Base-by-base conservation (phyloP, 2,888 invertebrate genomes). In the Catocala sponsa region DNA sequence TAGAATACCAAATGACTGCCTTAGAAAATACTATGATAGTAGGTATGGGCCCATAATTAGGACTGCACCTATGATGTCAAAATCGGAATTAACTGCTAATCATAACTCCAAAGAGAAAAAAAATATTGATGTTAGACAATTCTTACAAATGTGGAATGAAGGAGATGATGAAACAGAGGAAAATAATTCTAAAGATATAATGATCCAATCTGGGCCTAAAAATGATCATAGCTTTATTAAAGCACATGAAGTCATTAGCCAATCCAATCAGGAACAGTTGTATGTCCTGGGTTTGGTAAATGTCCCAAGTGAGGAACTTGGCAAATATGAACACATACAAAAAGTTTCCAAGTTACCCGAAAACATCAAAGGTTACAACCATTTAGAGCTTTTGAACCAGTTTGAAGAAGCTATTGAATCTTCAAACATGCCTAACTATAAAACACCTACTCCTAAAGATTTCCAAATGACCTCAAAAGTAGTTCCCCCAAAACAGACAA, bases 91-190 rank as follows among this genome's bases (percentile, higher is more conserved):
- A 57, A 82, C 76, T 71, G 44, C 72, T 47, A 74, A 70, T 61
- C 71, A 64, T 62, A 79, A 74, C 72, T 74, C 85, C 13, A 89
- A 87, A 80, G 84, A 86, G 43, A 92, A 87, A 72, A 90, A 90
- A 68, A 82, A 84, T 70, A 86, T 94, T 70, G 76, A 94, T 88
- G 90, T 95, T 5, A 86, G 94, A 68, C 94, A 95, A 74, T 95
- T 92, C 83, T 81, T 94, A 51, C 90, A 92, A 88, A 94, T 90
- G 90, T 95, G 95, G 95, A 94, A 90, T 89, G 95, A 95, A 83
- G 94, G 92, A 49, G 94, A 94, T 80, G 95, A 95, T 56, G 94
- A 92, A 76, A 81, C 81, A 65, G 76, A 76, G 72, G 86, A 88
- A 63, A 86, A 81, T 68, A 66, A 59, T 62, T 55, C 78, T 66